These are phyloP conservation scores for Hoplostethus atlanticus DNA, from an alignment of 2,797 vertebrate species.

Conservation along the genomic window DNA sequence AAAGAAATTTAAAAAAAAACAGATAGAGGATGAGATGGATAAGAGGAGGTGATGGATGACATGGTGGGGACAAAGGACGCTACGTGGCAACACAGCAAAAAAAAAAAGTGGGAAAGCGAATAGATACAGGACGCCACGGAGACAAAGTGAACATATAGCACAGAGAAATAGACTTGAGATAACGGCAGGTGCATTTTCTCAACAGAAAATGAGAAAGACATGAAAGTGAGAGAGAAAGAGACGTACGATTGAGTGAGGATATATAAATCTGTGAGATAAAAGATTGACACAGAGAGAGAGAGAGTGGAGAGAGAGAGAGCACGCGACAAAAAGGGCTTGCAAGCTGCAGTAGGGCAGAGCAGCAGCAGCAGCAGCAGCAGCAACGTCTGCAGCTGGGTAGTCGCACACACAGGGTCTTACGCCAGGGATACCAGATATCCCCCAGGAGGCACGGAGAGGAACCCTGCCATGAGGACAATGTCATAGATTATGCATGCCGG, in stretches of 20 bases:
- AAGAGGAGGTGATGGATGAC: conserved; percentile 36
- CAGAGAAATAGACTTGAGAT: not conserved
- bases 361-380: conserved; percentile 34
- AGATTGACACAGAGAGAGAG: not conserved
- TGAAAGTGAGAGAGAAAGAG: conserved; percentile 1
- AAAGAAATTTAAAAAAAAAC: conserved; percentile 8
- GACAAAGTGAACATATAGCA: conserved; percentile 14
- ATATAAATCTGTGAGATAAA: conserved; percentile 32
- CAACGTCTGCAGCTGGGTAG: conserved; percentile 53
- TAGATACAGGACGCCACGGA: not conserved
- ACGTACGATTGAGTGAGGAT: conserved; percentile 4
- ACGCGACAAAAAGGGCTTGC: conserved; percentile 28
- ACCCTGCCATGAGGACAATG: conserved; percentile 58
- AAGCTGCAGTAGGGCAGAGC: conserved; percentile 52
- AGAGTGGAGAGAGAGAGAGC: conserved; percentile 4
- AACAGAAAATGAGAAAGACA: conserved; percentile 4
- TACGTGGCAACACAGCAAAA: conserved; percentile 28
- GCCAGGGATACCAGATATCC: conserved; percentile 63
- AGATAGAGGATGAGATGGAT: conserved; percentile 29
- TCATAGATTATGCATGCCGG: conserved; percentile 77
- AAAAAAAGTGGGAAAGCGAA: conserved; percentile 13
- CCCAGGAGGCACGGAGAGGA: conserved; percentile 56
- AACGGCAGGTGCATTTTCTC: not conserved
- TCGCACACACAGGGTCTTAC: conserved; percentile 26
- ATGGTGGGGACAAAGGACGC: conserved; percentile 11